Evolutionary conservation across 1,140 invertebrate genomes (phyloP).

Genomic region (Drosophila bipectinata): DNA sequence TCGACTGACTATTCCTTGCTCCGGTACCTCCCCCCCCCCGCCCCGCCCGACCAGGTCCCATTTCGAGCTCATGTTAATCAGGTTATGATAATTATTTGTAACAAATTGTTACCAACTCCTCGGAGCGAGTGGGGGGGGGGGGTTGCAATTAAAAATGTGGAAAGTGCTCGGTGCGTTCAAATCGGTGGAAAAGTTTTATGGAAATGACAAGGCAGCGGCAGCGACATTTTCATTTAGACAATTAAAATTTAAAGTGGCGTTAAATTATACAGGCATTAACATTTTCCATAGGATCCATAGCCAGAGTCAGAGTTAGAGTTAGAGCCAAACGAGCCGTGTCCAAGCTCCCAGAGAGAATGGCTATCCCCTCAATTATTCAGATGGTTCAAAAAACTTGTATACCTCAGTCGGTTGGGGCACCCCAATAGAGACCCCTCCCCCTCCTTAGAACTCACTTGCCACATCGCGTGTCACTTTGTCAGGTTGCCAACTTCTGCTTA

Average conservation of each 20-base stretch:
- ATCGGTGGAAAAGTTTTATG: conserved; percentile 71
- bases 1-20: background rate
- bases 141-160: conserved; percentile 74
- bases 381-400: conserved; percentile 34
- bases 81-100: conserved; percentile 84
- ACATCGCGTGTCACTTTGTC: conserved; percentile 62
- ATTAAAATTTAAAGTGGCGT: conserved; percentile 84
- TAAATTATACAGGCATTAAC: conserved; percentile 83
- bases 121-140: conserved; percentile 7
- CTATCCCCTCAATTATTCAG: conserved; percentile 68
- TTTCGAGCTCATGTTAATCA: conserved; percentile 81
- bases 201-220: conserved; percentile 65
- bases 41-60: background rate
- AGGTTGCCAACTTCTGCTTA: conserved; percentile 30
- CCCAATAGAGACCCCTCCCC: background rate
- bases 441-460: background rate
- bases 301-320: background rate
- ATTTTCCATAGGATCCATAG: background rate
- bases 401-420: conserved; percentile 4
- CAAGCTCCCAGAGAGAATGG: conserved; percentile 15
- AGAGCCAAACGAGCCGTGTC: conserved; percentile 8
- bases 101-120: conserved; percentile 69
- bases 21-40: background rate
- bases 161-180: conserved; percentile 65
- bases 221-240: conserved; percentile 83